Evolutionary conservation across 2,888 invertebrate species (phyloP).

Genomic region (Lymantria monacha): DNA sequence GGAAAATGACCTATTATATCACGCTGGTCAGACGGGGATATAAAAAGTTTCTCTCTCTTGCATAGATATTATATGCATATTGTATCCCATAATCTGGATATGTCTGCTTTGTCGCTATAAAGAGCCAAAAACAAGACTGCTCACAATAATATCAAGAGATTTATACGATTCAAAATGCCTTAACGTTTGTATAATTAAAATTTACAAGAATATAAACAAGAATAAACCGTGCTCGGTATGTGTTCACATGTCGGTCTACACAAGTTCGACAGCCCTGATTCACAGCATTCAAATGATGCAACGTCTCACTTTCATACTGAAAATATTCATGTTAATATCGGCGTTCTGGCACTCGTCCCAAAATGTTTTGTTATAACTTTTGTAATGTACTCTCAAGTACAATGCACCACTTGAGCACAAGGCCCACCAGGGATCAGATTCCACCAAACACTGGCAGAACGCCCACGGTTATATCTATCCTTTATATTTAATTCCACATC

Average conservation of each 20-base stretch:
- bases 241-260: not conserved
- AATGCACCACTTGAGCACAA: slow-evolving; percentile 30
- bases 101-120: too few relatives aligned
- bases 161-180: too few relatives aligned
- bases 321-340: slow-evolving; percentile 6
- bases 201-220: too few relatives aligned
- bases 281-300: slow-evolving; percentile 4
- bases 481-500: not conserved
- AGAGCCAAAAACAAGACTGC: too few relatives aligned
- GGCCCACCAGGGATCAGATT: slow-evolving; percentile 28
- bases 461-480: slow-evolving; percentile 11
- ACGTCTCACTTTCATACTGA: slow-evolving; percentile 1
- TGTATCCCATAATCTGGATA: too few relatives aligned
- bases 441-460: slow-evolving; percentile 23
- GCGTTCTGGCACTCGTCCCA: slow-evolving; percentile 25
- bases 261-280: not conserved
- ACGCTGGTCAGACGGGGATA: too few relatives aligned
- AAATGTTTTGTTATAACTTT: slow-evolving; percentile 15
- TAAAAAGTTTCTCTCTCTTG: too few relatives aligned
- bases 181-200: too few relatives aligned
- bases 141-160: too few relatives aligned
- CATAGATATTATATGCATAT: too few relatives aligned
- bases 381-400: slow-evolving; percentile 30
- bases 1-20: too few relatives aligned
- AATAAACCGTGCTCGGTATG: too few relatives aligned